These are phyloP conservation scores for Rhineura floridana DNA, from an alignment of 2,113 vertebrate species.

Conservation along the genomic window DNA sequence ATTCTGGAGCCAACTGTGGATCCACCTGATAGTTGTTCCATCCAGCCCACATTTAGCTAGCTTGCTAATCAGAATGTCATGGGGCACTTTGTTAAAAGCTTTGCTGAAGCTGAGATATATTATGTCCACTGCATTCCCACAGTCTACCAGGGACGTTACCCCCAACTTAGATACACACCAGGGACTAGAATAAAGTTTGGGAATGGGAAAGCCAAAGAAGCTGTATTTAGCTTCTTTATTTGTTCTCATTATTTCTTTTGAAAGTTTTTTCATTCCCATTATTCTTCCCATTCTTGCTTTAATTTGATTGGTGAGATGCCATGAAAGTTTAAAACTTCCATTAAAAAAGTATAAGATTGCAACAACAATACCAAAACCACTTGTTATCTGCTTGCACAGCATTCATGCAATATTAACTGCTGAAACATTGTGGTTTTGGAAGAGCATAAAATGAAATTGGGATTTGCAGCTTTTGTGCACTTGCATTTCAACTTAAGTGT, in stretches of 20 bases:
- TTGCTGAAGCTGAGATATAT: no score
- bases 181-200: not conserved
- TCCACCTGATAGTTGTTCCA: no score
- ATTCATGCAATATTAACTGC: not conserved
- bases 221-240: not conserved
- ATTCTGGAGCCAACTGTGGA: no score
- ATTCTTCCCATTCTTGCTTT: constrained; percentile 7
- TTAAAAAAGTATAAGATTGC: not conserved
- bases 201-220: not conserved
- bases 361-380: not conserved
- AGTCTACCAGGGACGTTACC: no score
- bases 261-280: constrained; percentile 26
- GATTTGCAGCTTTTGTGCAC: not conserved
- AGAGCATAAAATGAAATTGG: not conserved
- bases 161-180: not conserved
- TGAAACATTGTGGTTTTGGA: not conserved
- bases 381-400: not conserved
- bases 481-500: not conserved
- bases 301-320: constrained; percentile 17
- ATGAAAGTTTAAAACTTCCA: constrained; percentile 8
- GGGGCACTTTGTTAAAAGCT: no score
- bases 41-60: no score
- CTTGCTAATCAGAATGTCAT: no score
- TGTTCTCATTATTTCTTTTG: constrained; percentile 30
- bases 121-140: no score